These are phyloP conservation scores for Sarcoramphus papa DNA, from an alignment of 2,797 vertebrate species.

Conservation along the genomic window DNA sequence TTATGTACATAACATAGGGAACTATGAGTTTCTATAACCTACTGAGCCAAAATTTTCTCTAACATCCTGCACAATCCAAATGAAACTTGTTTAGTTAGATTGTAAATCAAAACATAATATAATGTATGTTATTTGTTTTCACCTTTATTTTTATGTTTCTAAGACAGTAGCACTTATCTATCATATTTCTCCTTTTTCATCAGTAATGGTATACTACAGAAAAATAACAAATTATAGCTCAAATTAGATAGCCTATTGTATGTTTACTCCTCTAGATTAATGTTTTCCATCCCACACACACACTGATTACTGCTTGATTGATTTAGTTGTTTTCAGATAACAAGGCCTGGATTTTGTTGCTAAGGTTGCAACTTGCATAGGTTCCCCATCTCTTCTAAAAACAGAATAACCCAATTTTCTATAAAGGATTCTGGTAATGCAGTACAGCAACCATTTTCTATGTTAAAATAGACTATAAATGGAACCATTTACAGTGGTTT, in stretches of 20 bases:
- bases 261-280: not conserved
- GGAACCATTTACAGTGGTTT: not conserved
- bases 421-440: not conserved
- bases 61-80: not conserved
- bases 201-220: not conserved
- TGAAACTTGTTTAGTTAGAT: not conserved
- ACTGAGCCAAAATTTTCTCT: not conserved
- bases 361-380: not conserved
- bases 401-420: not conserved
- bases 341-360: not conserved
- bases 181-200: not conserved
- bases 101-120: not conserved
- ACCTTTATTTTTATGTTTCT: not conserved
- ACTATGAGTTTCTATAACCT: not conserved
- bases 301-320: not conserved
- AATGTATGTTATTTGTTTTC: not conserved
- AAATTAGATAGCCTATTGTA: not conserved
- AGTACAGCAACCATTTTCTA: not conserved
- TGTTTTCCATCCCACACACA: not conserved
- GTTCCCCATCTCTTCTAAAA: not conserved
- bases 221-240: not conserved
- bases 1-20: accelerated
- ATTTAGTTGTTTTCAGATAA: not conserved
- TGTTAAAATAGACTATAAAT: not conserved
- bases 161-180: not conserved